phyloP scores from a whole-genome alignment of 53 echinoderm and acorn worm genomes.

The Antedon mediterranea region DNA sequence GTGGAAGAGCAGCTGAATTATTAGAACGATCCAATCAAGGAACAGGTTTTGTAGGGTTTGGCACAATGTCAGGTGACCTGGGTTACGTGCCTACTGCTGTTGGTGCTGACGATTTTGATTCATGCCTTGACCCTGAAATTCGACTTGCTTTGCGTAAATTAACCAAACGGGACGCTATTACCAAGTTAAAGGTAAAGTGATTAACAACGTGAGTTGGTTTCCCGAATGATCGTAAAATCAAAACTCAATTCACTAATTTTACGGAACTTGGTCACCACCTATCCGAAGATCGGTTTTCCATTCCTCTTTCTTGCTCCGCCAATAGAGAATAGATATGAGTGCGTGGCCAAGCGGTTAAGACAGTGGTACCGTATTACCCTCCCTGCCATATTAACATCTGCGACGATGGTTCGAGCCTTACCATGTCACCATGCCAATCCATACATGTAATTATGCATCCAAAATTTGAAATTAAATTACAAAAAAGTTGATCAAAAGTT shows the following conservation, averaged over 20 bases:
- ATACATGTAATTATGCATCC: no score
- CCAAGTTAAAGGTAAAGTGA: slow-evolving; percentile 62
- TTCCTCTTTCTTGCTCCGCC: no score
- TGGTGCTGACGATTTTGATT: slow-evolving; percentile 53
- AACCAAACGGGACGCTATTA: slow-evolving; percentile 80
- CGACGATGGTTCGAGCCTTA: no score
- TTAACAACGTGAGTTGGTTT: no score
- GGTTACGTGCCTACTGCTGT: slow-evolving; percentile 70
- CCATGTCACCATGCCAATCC: neutral
- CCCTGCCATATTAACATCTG: no score
- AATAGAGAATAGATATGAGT: no score
- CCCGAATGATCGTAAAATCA: no score
- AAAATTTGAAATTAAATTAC: neutral
- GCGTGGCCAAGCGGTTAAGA: no score
- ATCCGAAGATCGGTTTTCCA: no score
- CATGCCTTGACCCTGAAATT: slow-evolving; percentile 51
- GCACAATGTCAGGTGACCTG: slow-evolving; percentile 83
- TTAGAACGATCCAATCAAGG: slow-evolving; percentile 58
- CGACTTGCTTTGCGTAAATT: slow-evolving; percentile 70
- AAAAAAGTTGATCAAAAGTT: neutral
- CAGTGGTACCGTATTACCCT: no score
- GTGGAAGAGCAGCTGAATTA: slow-evolving; percentile 78
- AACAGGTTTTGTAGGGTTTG: slow-evolving; percentile 76
- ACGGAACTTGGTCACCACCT: no score
- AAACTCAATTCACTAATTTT: no score